Evolutionary conservation across 2,113 vertebrate species (phyloP), one percentile per base, ranked within the genome.

Genomic region (Periophthalmodon schlosseri): DNA sequence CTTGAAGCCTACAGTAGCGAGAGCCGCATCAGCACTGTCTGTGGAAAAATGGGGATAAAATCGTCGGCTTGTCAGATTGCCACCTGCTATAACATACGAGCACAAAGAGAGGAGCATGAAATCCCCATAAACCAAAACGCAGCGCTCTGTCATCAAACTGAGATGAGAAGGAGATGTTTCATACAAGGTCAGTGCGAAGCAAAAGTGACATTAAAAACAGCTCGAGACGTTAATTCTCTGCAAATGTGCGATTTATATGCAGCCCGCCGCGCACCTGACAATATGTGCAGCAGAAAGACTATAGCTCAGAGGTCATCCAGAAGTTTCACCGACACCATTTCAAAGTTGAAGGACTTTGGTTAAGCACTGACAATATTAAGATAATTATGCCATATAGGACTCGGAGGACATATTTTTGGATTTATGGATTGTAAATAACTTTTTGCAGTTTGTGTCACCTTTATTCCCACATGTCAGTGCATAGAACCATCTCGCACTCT

Each of bases 131-230:
- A 91, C 77, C 86, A 90, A 90, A 91, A 89, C 63, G 88, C 84
- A 69, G 87, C 87, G 84, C 83, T 91, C 91, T 83, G 84, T 92
- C 90, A 88, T 86, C 76, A 83, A 85, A 79, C 87, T 57, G 83
- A 81, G 84, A 87, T 77, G 90, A 85, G 81, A 79, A 77, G 79
- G 83, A 85, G 91, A 91, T 84, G 87, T 88, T 89, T 91, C 87
- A 82, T 77, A 79, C 91, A 92, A 92, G 91, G 91, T 92, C 91
- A 91, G 83, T 69, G 86, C n/a, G 80, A 88, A 86, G 89, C 87
- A 88, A 91, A 88, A 88, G 90, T 90, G 91, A 89, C 89, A 91
- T 91, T 92, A 91, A 91, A 89, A 91, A 92, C 85, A 89, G 89
- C 88, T 92, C 89, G 74, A 81, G 90, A 92, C 88, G 80, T 89